Conservation (phyloP, 2,113 vertebrate species). For the Pavo muticus region DNA sequence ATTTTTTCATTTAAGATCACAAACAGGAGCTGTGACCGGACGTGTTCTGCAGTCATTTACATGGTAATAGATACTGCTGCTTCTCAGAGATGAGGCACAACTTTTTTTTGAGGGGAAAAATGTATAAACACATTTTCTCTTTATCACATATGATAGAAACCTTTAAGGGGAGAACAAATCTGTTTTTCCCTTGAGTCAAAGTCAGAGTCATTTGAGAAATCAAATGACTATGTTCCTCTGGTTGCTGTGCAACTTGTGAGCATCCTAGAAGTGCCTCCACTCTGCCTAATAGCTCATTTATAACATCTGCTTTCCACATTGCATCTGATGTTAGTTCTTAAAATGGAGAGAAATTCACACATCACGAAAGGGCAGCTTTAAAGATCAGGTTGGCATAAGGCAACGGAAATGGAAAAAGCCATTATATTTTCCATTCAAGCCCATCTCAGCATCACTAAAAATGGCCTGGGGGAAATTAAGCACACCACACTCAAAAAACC, state of each 20-base stretch:
- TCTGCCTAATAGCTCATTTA: slow-evolving; percentile 63
- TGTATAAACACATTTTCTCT: slow-evolving; percentile 58
- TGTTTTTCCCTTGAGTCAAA: slow-evolving; percentile 60
- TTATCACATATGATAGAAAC: slow-evolving; percentile 49
- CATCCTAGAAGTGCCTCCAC: slow-evolving; percentile 40
- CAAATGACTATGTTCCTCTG: slow-evolving; percentile 60
- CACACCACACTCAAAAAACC: background rate
- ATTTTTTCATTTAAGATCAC: slow-evolving; percentile 10
- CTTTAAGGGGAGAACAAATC: slow-evolving; percentile 56
- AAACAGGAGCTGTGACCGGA: background rate
- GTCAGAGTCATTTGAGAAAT: slow-evolving; percentile 66
- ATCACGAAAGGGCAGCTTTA: slow-evolving; percentile 54
- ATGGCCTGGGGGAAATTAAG: slow-evolving; percentile 16
- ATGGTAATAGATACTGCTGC: slow-evolving; percentile 3
- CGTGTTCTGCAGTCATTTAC: slow-evolving; percentile 38
- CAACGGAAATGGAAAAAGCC: slow-evolving; percentile 30
- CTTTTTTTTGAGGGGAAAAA: background rate
- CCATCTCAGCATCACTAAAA: background rate
- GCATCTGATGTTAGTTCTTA: slow-evolving; percentile 57
- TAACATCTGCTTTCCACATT: slow-evolving; percentile 45
- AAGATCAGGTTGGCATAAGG: slow-evolving; percentile 36
- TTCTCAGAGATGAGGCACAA: slow-evolving; percentile 32
- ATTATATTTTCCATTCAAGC: slow-evolving; percentile 42
- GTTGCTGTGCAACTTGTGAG: slow-evolving; percentile 65
- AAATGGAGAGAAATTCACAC: slow-evolving; percentile 63